Base-by-base conservation (phyloP, 2,797 vertebrate species). In the Lophius americanus region DNA sequence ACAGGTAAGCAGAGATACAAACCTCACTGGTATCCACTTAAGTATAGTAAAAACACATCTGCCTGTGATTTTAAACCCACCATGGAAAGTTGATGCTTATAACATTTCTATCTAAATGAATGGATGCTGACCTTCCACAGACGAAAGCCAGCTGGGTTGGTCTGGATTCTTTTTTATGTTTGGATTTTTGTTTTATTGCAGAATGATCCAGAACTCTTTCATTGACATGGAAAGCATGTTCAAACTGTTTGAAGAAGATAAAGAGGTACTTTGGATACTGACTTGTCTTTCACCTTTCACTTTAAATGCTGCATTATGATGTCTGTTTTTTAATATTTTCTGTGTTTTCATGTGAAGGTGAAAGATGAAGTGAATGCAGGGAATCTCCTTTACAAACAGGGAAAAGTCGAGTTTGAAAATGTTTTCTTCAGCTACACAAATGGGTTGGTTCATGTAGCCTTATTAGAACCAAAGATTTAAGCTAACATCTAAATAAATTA, bases 191-290 rank as follows among this genome's bases (percentile, higher is more conserved):
- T 2, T 35, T 56, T 36, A 5, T 42, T 23, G 32, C 91, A 99
- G 98, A 89, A 95, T 98, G 90, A 99, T 99, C 89, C 98, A 99
- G 89, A 96, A 85, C 23, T 97, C 97, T 6, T 99, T 99, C 42
- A 95, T 99, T 3, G 98, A 99, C 87, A 99, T 99, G 98, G 97
- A 99, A 82, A 99, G 95, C 88, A 99, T 99, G 98, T 97, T 99
- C 57, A 91, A 96, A 5, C 94, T 99, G 55, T 96, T 99, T 14
- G 88, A 93, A 0, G 96, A 99, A 63, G 95, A 96, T 0, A 84
- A 93, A 10, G 97, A 99, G 93, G 98, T 98, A 78, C 23, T 6
- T 75, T 39, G 54, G 4, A 13, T 4, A 0, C 3, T 3, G 7
- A n/a, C 32, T 35, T 10, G 14, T 57, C 3, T 42, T 11, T 32